Conservation (phyloP, 1,140 invertebrate genomes). For the Glomeris maerens region DNA sequence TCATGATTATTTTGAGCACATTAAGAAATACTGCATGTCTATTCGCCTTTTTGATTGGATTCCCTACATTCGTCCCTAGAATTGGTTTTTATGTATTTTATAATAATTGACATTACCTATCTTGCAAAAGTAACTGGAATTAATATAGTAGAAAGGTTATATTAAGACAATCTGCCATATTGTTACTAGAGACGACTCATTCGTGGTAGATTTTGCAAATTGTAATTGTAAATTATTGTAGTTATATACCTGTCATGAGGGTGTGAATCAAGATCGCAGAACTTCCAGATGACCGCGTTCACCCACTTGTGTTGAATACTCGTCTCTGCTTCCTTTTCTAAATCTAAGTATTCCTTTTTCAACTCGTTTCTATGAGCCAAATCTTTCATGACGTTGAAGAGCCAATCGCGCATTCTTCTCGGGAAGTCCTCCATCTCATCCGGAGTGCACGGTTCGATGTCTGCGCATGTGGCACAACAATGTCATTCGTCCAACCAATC, state of each 20-base stretch:
- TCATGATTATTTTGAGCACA: too few relatives aligned
- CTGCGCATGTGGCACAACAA: background rate
- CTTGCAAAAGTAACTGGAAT: too few relatives aligned
- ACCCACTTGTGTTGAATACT: constrained; percentile 58
- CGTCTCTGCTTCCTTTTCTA: constrained; percentile 73
- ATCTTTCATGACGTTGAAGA: constrained; percentile 91
- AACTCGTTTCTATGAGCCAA: constrained; percentile 77
- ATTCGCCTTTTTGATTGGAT: too few relatives aligned
- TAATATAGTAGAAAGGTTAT: too few relatives aligned
- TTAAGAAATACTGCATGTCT: too few relatives aligned
- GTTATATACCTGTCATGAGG: constrained; percentile 56
- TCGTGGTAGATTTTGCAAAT: too few relatives aligned
- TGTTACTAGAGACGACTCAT: too few relatives aligned
- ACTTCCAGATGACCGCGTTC: constrained; percentile 91
- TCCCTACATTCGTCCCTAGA: too few relatives aligned
- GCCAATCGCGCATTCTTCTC: constrained; percentile 86
- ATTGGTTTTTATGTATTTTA: too few relatives aligned
- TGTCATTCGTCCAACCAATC: too few relatives aligned
- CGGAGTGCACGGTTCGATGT: constrained; percentile 41
- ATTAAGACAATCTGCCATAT: constrained; percentile 4
- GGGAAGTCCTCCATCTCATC: constrained; percentile 83
- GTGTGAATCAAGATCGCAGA: constrained; percentile 82
- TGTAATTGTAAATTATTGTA: too few relatives aligned
- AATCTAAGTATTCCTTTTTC: constrained; percentile 61
- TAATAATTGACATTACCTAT: too few relatives aligned